Evolutionary conservation across 2,888 invertebrate species (phyloP), one percentile per base, ranked within the genome.

Genomic region (Cyrtodaria siliqua): DNA sequence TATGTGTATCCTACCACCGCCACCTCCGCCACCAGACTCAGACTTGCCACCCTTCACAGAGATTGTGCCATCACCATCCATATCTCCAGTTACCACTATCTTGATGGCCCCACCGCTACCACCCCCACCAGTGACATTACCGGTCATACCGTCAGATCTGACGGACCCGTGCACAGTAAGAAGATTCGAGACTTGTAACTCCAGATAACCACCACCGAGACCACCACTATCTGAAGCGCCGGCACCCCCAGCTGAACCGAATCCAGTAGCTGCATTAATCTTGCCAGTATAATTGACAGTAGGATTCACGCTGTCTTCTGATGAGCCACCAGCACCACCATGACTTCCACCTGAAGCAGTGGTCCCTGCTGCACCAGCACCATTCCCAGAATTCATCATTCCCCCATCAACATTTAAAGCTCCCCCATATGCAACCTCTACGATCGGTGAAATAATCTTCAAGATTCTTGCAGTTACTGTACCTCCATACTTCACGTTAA

Each of bases 251-350:
- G 74, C 73, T 1, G 84, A 82, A 9, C 87, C 86, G 55, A 61
- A 49, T 8, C 60, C 44, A 12, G 47, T 62, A 14, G 84, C 79
- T 12, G 61, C 52, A 24, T 72, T 67, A 3, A 79, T 52, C 3
- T 57, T 59, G 9, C 83, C 87, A 42, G 74, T 70, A 52, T 70
- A 78, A 9, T 63, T 63, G 33, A 27, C 44, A 18, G 49, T 18
- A 14, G 84, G 73, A 44, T 38, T 16, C 9, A 57, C 44, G 14
- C 67, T 69, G 38, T 68, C 55, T n/a, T 8, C 33, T 1, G 85
- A 76, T 0, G 20, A n/a, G 9, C 89, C 89, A 33, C 89, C 89
- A 26, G 74, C 69, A 16, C 89, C 89, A 24, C 89, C 89, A 78
- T 84, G 62, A 52, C 82, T 85, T 1, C 79, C 89, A 23, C 88